phyloP scores from a whole-genome alignment of 2,113 vertebrate genomes.

The Fulmarus glacialis region DNA sequence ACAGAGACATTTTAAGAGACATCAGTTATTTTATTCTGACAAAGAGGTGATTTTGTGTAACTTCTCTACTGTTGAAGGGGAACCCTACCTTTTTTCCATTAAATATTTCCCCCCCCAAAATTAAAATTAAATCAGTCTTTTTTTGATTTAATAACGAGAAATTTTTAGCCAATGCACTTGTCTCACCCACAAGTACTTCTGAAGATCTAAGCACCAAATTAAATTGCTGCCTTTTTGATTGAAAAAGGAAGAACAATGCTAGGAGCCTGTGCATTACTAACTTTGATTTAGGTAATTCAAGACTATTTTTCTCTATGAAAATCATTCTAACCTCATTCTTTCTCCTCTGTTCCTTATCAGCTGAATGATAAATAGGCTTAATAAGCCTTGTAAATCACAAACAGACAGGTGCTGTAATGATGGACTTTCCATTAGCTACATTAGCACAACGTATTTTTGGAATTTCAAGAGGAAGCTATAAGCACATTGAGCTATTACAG shows the following conservation, averaged over 20 bases:
- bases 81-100: not conserved
- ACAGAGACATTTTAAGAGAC: not conserved
- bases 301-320: not conserved
- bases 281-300: not conserved
- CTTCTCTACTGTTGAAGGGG: not conserved
- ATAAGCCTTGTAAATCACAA: not conserved
- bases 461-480: not conserved
- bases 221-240: not conserved
- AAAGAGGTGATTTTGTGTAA: not conserved
- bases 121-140: not conserved
- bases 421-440: constrained; percentile 7
- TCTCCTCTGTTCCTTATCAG: not conserved
- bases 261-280: not conserved
- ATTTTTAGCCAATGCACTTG: not conserved
- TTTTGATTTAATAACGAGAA: not conserved
- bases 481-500: not conserved
- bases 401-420: not conserved
- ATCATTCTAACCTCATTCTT: not conserved
- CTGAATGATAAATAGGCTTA: constrained; percentile 9
- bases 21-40: not conserved
- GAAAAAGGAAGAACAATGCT: not conserved
- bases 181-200: not conserved
- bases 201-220: not conserved
- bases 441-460: not conserved
- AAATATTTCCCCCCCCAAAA: not conserved